A percentile compares a stretch with the other conserved stretches of the same genome.
Conservation (phyloP, 2,113 vertebrate species). For the Agelaius tricolor region DNA sequence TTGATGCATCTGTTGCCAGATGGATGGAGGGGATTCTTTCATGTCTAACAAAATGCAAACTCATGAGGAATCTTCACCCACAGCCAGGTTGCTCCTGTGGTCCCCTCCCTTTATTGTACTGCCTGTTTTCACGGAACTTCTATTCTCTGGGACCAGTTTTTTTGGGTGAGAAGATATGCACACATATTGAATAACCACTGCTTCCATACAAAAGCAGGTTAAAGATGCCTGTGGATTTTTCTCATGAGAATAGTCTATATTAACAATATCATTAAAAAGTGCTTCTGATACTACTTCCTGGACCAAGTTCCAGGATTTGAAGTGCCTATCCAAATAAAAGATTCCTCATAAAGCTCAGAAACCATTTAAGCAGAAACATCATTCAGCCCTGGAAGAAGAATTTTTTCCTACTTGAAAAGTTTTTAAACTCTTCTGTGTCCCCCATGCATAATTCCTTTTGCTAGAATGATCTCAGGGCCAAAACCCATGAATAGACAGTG, state of each 20-base stretch:
- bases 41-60: slow-evolving; percentile 40
- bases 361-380: background rate
- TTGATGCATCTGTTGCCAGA: slow-evolving; percentile 8
- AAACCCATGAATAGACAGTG: background rate
- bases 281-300: slow-evolving; percentile 9
- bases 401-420: background rate
- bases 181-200: background rate
- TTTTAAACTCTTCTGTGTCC: background rate
- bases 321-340: background rate
- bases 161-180: background rate
- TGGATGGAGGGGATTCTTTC: slow-evolving; percentile 10
- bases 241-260: slow-evolving; percentile 1
- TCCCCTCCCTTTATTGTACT: slow-evolving; percentile 2
- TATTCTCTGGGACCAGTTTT: background rate
- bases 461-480: background rate
- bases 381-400: background rate
- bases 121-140: background rate
- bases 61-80: background rate
- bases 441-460: background rate
- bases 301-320: background rate
- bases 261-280: background rate
- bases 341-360: background rate
- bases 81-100: background rate
- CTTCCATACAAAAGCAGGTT: background rate
- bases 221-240: background rate